A percentile compares a stretch with the other conserved stretches of the same genome.
Conservation (phyloP, 1,140 invertebrate genomes). For the Panagrolaimus sp. region DNA sequence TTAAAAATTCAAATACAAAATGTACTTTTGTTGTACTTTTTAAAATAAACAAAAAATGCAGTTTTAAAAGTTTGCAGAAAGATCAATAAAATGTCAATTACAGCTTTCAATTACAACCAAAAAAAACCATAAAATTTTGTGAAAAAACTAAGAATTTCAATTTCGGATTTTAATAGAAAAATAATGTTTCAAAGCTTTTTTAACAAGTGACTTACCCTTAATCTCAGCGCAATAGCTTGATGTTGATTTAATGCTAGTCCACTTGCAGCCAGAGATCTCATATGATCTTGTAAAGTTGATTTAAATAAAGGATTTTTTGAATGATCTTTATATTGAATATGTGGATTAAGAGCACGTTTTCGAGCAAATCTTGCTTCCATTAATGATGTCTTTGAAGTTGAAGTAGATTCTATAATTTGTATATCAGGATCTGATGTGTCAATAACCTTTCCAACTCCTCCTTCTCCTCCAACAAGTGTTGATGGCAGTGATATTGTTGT, state of each 20-base stretch:
- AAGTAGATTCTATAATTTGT: slow-evolving; percentile 27
- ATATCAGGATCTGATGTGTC: slow-evolving; percentile 29
- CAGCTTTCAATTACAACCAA: too few relatives aligned
- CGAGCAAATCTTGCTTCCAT: slow-evolving; percentile 15
- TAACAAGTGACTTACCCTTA: slow-evolving; percentile 17
- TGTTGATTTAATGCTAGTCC: slow-evolving; percentile 34
- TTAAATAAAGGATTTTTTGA: slow-evolving; percentile 38
- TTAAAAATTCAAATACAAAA: too few relatives aligned
- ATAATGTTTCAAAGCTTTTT: too few relatives aligned
- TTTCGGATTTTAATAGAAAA: too few relatives aligned
- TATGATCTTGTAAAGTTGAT: slow-evolving; percentile 36
- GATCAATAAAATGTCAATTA: too few relatives aligned
- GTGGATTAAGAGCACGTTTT: not conserved
- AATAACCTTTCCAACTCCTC: slow-evolving; percentile 18
- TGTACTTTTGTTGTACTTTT: too few relatives aligned
- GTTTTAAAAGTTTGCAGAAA: too few relatives aligned
- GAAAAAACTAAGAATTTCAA: too few relatives aligned
- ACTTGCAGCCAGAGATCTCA: slow-evolving; percentile 23
- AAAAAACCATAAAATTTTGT: too few relatives aligned
- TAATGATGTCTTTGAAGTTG: not conserved
- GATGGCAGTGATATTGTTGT: too few relatives aligned
- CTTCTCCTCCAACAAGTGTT: too few relatives aligned
- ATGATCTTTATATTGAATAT: slow-evolving; percentile 33
- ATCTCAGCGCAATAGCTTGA: slow-evolving; percentile 32
- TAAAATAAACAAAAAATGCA: too few relatives aligned